These are phyloP conservation scores for Agrilus biguttatus DNA, from an alignment of 2,888 invertebrate species.

Conservation along the genomic window DNA sequence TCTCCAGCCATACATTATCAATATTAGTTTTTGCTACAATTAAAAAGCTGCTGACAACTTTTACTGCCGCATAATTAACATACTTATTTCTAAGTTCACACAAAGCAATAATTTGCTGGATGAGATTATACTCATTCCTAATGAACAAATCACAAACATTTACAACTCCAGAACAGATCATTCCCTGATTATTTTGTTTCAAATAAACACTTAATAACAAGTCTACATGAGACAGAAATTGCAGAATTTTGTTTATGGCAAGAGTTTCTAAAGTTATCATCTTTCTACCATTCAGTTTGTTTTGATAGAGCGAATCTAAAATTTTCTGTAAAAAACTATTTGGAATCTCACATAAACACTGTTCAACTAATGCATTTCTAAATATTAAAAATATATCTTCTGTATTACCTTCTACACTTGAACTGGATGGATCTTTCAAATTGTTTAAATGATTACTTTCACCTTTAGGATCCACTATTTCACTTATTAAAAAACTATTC, in stretches of 20 bases:
- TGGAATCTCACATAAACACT: constrained; percentile 65
- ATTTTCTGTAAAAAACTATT: constrained; percentile 48
- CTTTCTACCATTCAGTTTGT: constrained; percentile 29
- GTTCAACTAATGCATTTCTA: constrained; percentile 53
- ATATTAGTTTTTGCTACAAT: constrained; percentile 72
- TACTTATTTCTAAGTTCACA: constrained; percentile 67
- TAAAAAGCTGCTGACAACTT: constrained; percentile 68
- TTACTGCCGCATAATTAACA: constrained; percentile 64
- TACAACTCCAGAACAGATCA: constrained; percentile 67
- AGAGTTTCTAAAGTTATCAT: constrained; percentile 43
- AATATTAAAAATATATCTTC: constrained; percentile 32
- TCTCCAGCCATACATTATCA: constrained; percentile 67
- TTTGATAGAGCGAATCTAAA: constrained; percentile 18
- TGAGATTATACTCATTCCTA: constrained; percentile 67
- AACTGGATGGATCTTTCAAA: too few relatives aligned
- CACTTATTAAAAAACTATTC: background rate
- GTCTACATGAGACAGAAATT: constrained; percentile 72
- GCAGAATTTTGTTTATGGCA: constrained; percentile 52
- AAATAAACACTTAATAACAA: constrained; percentile 71
- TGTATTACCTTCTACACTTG: background rate
- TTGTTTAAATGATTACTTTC: constrained; percentile 1
- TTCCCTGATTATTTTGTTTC: constrained; percentile 69
- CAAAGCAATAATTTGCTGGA: constrained; percentile 69
- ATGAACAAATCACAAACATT: constrained; percentile 68
- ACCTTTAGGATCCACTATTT: background rate